A percentile compares a stretch with the other conserved stretches of the same genome.
These are phyloP conservation scores for Hirtodrosophila histrioides DNA, from an alignment of 2,888 invertebrate genomes.

Conservation along the genomic window DNA sequence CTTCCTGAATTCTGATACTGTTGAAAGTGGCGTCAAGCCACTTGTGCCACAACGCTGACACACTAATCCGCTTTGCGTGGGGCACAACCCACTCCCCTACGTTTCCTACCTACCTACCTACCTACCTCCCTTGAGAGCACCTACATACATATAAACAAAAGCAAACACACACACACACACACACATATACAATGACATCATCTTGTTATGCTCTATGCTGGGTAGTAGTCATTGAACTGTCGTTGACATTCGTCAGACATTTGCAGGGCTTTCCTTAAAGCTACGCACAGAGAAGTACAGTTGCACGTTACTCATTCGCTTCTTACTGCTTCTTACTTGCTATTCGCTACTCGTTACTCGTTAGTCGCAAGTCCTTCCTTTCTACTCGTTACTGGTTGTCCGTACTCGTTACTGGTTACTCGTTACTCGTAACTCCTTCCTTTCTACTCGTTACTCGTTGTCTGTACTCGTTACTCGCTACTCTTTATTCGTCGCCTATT, in stretches of 20 bases:
- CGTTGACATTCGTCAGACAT: conserved; percentile 53
- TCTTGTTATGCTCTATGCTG: conserved; percentile 19
- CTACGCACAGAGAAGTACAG: background rate
- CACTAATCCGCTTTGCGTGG: conserved; percentile 70
- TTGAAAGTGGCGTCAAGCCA: conserved; percentile 43
- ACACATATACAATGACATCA: conserved; percentile 33
- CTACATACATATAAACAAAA: background rate
- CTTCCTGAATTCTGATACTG: conserved; percentile 77
- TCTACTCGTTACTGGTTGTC: background rate
- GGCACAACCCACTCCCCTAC: conserved; percentile 14
- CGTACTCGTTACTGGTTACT: background rate
- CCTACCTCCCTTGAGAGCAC: conserved; percentile 1
- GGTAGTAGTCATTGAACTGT: conserved; percentile 57
- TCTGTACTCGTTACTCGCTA: too few species aligned
- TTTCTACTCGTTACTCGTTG: background rate
- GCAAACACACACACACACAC: background rate
- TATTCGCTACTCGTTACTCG: background rate
- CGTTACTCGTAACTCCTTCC: background rate
- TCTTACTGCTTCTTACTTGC: too few species aligned
- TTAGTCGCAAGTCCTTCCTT: background rate
- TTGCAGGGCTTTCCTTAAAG: conserved; percentile 41
- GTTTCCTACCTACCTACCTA: too few species aligned
- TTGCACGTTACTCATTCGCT: background rate
- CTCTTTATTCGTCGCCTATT: too few species aligned
- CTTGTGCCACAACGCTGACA: conserved; percentile 51